Percentiles rank a stretch among this genome's conserved stretches.
These are phyloP conservation scores for Rhagologus leucostigma DNA, from an alignment of 2,113 vertebrate species.

Conservation along the genomic window DNA sequence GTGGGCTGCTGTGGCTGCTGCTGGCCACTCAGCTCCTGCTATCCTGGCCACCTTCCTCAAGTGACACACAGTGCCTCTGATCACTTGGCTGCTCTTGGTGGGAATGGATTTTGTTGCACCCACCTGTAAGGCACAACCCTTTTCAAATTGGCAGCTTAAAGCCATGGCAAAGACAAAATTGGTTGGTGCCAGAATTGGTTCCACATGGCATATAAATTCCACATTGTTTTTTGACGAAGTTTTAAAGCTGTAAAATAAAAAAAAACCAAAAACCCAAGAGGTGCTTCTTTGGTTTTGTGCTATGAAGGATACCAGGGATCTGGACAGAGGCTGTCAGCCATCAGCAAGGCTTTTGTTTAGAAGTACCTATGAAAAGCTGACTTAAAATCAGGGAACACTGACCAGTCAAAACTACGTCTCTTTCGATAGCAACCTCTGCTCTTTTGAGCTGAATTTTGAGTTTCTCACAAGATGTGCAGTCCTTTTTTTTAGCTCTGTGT, in stretches of 20 bases:
- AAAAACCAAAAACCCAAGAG: background rate
- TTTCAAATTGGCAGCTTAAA: background rate
- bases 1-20: background rate
- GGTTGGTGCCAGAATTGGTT: background rate
- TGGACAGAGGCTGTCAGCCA: background rate
- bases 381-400: background rate
- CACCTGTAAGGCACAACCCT: rapidly evolving
- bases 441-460: background rate
- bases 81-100: rapidly evolving
- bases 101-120: background rate
- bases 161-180: background rate
- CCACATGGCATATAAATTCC: rapidly evolving
- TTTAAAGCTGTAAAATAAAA: background rate
- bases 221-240: background rate
- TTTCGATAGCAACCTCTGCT: background rate
- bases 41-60: rapidly evolving
- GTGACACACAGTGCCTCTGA: rapidly evolving
- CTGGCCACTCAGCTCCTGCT: background rate
- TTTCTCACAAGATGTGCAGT: background rate
- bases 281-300: background rate
- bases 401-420: background rate
- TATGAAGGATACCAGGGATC: background rate
- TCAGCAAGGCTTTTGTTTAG: background rate
- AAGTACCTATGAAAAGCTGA: background rate
- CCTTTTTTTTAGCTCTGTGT: background rate